Evolutionary conservation across 2,113 vertebrate species (phyloP), one percentile per base, ranked within the genome.

Genomic region (Festucalex cinctus): DNA sequence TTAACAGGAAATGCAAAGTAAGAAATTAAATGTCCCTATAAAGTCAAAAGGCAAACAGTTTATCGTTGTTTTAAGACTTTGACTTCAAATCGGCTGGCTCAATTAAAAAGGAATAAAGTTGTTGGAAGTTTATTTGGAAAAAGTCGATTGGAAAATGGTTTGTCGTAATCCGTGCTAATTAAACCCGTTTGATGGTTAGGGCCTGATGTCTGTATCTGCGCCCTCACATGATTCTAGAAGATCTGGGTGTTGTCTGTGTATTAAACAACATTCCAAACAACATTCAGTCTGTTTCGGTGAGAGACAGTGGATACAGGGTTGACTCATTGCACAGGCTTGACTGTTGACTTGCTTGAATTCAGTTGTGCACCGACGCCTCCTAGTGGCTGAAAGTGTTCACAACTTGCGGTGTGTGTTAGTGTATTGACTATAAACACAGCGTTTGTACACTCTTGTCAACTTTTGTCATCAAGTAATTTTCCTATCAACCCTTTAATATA

Each of bases 41-140:
- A 91, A 89, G 82, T 83, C 84, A 74, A 20, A 75, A 85, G 85
- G 79, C 84, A 80, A 86, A 87, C 86, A 77, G 78, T 91, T 92
- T 89, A 90, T 88, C 63, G 68, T 85, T 76, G 73, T 75, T 63
- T 81, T 88, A 82, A 83, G 84, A 82, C 73, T 73, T 72, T 59
- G 37, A 90, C 91, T 90, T 92, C 89, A 92, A 90, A 91, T 90
- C 86, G 65, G 77, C 88, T 83, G 75, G 78, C 77, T 89, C 88
- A 90, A 77, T 91, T 88, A 85, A 84, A 85, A 83, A 77, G n/a
- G 71, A 82, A 83, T 85, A 86, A 84, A 85, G 85, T 86, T 26
- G 70, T 70, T 66, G 73, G 51, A 20, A 35, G 68, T 88, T 90
- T 90, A 89, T 90, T 77, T 88, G 86, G 88, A 88, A 86, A 86